A percentile compares a stretch with the other conserved stretches of the same genome.
Evolutionary conservation across 2,888 invertebrate genomes (phyloP).

Genomic region (Allophyes oxyacanthae): DNA sequence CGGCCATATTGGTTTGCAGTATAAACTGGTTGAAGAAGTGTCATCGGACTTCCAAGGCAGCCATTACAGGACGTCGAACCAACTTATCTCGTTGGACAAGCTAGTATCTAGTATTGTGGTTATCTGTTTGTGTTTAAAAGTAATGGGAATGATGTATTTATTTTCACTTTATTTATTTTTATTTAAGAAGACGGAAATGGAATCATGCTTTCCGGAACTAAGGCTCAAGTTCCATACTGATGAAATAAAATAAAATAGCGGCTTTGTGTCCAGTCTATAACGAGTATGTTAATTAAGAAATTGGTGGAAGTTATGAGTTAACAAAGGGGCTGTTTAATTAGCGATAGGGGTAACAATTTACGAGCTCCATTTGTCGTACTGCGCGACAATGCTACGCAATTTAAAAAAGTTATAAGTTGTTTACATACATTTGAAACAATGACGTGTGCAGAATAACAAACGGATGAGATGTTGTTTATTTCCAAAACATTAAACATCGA

Average conservation of each 20-base stretch:
- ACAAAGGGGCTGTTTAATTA: constrained; percentile 12
- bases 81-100: constrained; percentile 35
- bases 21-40: constrained; percentile 34
- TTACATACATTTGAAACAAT: too few species aligned
- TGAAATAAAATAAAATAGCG: constrained; percentile 1
- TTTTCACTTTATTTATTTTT: too few species aligned
- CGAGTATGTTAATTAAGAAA: constrained; percentile 21
- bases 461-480: too few species aligned
- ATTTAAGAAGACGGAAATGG: too few species aligned
- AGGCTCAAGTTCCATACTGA: too few species aligned
- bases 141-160: constrained; percentile 26
- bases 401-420: constrained; percentile 4
- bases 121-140: constrained; percentile 33
- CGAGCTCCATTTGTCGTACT: too few species aligned
- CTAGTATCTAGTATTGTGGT: constrained; percentile 6
- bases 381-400: too few species aligned
- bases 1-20: constrained; percentile 24
- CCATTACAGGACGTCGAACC: constrained; percentile 45
- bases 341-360: constrained; percentile 22
- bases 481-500: too few species aligned
- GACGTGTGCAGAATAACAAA: too few species aligned
- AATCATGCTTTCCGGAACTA: too few species aligned
- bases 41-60: constrained; percentile 47
- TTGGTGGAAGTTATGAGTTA: constrained; percentile 1
- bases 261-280: constrained; percentile 1